Evolutionary conservation across 2,888 invertebrate genomes (phyloP), one percentile per base, ranked within the genome.

Genomic region (Ornithoptera alexandrae): DNA sequence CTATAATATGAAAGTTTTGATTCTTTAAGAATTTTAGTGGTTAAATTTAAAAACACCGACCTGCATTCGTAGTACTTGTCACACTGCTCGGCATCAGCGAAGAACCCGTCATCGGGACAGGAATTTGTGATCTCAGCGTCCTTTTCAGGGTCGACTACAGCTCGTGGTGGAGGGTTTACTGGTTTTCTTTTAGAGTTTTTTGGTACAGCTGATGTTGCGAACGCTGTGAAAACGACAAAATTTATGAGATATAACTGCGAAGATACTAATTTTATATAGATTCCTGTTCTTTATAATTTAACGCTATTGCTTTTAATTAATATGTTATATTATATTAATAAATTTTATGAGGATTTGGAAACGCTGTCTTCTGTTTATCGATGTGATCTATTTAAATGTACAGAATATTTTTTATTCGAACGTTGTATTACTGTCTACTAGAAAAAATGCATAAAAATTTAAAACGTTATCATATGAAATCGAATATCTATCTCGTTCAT

Each of bases 21-120:
- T 30, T 15, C 17, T 30, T 15, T 30, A 17, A 30, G 2, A 59
- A 3, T 7, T n/a, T 53, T 53, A 7, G 18, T 53, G 6, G 18
- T 5, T 18, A 18, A 60, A 24, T 24, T 18, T 22, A 18, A 50
- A 20, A 18, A 42, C 42, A 67, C 60, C 7, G 1, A 94, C 94
- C 93, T 92, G 89, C 97, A 97, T 72, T 95, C 95, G 85, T 97
- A 96, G 82, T 97, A 97, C 87, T 97, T 97, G 90, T 97, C 97
- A 82, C 97, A 97, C 88, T 97, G 97, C 78, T 96, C 95, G 18
- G 95, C 94, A 81, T 97, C 97, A 15, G 97, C 96, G 82, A 96
- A 97, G 89, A 94, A 97, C 12, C 97, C 97, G 77, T 96, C 94
- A 78, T 97, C 96, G 0, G 97, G 97, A 79, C 97, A 97, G 24